These are phyloP conservation scores for Tringa solitaria DNA, from an alignment of 2,113 vertebrate species.

Conservation along the genomic window DNA sequence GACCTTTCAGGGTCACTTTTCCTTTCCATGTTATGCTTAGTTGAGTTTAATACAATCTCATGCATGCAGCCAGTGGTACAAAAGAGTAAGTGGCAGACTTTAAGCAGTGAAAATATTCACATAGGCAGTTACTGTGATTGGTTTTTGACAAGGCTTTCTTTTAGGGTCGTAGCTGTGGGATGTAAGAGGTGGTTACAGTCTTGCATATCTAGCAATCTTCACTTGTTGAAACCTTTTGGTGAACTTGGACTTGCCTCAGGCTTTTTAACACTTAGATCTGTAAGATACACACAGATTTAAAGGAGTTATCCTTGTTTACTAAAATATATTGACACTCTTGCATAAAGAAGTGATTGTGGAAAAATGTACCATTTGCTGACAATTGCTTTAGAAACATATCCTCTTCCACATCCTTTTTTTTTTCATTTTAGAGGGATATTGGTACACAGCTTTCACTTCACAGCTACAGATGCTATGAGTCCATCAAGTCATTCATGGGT, in stretches of 20 bases:
- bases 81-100: not conserved
- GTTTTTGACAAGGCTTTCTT: not conserved
- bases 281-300: not conserved
- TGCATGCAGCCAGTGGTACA: not conserved
- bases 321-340: not conserved
- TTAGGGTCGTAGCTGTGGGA: not conserved
- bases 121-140: rapidly evolving
- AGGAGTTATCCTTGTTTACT: not conserved
- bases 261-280: not conserved
- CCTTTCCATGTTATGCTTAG: not conserved
- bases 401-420: not conserved
- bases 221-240: not conserved
- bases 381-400: not conserved
- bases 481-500: not conserved
- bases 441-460: not conserved
- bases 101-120: not conserved
- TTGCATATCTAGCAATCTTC: not conserved
- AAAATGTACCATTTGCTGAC: not conserved
- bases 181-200: not conserved
- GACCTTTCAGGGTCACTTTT: not conserved
- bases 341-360: not conserved
- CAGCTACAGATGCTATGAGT: not conserved
- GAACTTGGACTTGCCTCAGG: not conserved
- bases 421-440: not conserved
- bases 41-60: not conserved